Base-by-base conservation (phyloP, 2,797 vertebrate genomes). In the Sebastes baramenuke region DNA sequence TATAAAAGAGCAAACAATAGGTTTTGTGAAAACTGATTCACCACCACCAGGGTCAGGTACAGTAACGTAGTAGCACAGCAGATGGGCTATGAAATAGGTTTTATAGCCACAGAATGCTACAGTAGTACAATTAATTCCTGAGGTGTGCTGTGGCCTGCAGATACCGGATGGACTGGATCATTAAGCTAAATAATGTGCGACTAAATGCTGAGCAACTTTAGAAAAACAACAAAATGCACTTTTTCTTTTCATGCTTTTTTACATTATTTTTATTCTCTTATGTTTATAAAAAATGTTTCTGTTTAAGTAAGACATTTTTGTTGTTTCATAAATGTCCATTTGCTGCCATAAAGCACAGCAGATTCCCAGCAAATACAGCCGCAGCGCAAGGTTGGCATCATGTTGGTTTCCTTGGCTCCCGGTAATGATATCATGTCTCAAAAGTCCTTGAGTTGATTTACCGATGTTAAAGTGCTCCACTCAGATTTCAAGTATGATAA, bases 1-100 rank as follows among this genome's bases (percentile, higher is more conserved):
- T 87, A 79, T 75, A 75, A 86, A 80, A 77, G 56, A 85, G 59
- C 69, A 89, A 92, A 91, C 89, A 90, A 90, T 84, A 64, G 83
- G 42, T 59, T 81, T 77, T 82, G 78, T 58, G 69, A 56, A 80
- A 80, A 69, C 67, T 76, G 55, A 67, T 80, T 88, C 66, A 67
- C 62, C 27, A 36, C 30, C 29, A 42, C 27, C 29, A 68, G 77
- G 77, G 82, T 85, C 90, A 80, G 82, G 77, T 59, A 80, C 82
- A 82, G 82, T 73, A 54, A 83, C 78, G 72, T 46, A 52, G 36
- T 73, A 14, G 36, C 79, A 14, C 13, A 61, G 84, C 87, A 90
- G 89, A 88, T 90, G 87, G 87, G 72, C 74, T 75, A 72, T 86
- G 82, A 86, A 90, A 89, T 80, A 75, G 11, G n/a, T 70, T 88